Conservation (phyloP, 1,140 invertebrate species). For the Formica exsecta region DNA sequence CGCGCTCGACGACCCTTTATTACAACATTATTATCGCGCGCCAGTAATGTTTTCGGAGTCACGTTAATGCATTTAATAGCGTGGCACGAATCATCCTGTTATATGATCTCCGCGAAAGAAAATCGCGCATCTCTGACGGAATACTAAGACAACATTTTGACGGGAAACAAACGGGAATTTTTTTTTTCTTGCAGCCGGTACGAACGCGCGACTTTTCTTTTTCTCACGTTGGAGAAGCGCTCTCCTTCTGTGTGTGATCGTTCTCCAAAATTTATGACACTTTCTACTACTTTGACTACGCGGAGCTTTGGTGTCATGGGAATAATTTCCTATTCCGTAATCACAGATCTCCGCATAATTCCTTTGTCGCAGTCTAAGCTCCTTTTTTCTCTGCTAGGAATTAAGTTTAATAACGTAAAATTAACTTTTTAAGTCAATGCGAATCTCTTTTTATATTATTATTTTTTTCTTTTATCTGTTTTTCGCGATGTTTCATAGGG, state of each 20-base stretch:
- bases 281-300: constrained; percentile 9
- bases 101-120: background rate
- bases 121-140: background rate
- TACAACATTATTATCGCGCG: constrained; percentile 32
- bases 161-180: background rate
- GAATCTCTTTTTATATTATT: background rate
- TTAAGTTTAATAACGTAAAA: constrained; percentile 9
- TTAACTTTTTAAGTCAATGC: background rate
- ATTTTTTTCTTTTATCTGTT: background rate
- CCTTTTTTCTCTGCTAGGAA: background rate
- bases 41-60: background rate
- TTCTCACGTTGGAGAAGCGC: background rate
- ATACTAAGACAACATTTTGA: constrained; percentile 10
- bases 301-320: constrained; percentile 16
- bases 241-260: background rate
- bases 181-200: background rate
- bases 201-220: background rate
- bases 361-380: background rate
- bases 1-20: background rate
- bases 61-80: constrained; percentile 27
- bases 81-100: background rate
- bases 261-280: constrained; percentile 46
- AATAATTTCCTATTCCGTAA: constrained; percentile 33
- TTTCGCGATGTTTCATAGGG: background rate
- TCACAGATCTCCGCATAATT: constrained; percentile 31